Conservation (phyloP, 2,113 vertebrate species). For the Tetrao urogallus region DNA sequence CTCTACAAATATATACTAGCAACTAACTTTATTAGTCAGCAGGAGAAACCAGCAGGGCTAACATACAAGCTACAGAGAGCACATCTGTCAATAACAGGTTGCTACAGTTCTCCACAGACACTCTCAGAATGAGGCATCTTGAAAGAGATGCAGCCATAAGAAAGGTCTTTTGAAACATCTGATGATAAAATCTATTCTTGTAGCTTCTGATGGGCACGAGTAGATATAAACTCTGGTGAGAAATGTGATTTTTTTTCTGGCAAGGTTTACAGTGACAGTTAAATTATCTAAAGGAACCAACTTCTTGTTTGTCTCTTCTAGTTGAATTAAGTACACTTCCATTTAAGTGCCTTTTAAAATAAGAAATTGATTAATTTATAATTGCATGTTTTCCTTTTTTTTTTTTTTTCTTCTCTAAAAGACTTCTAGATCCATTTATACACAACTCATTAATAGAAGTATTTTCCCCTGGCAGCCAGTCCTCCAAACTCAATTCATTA, state of each 20-base stretch:
- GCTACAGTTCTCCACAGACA: neutral
- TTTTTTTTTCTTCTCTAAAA: neutral
- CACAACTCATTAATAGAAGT: neutral
- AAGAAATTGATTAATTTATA: neutral
- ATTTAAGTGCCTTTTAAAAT: neutral
- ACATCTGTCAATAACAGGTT: conserved; percentile 59
- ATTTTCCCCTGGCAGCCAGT: neutral
- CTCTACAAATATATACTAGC: conserved; percentile 32
- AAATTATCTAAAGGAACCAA: neutral
- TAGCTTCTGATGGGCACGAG: neutral
- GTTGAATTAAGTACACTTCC: neutral
- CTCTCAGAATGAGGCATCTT: conserved; percentile 13
- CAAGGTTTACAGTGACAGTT: neutral
- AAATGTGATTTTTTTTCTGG: neutral
- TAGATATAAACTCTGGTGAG: neutral
- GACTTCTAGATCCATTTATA: neutral
- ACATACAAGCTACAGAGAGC: conserved; percentile 28
- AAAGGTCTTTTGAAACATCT: conserved; percentile 17
- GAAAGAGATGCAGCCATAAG: conserved; percentile 12
- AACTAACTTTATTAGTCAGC: conserved; percentile 58
- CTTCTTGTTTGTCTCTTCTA: neutral
- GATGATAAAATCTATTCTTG: conserved; percentile 11
- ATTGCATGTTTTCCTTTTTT: neutral
- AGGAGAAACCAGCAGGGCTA: conserved; percentile 52
- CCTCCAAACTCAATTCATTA: conserved; percentile 20